Evolutionary conservation across 2,113 vertebrate species (phyloP).

Genomic region (Rhombomys opimus): DNA sequence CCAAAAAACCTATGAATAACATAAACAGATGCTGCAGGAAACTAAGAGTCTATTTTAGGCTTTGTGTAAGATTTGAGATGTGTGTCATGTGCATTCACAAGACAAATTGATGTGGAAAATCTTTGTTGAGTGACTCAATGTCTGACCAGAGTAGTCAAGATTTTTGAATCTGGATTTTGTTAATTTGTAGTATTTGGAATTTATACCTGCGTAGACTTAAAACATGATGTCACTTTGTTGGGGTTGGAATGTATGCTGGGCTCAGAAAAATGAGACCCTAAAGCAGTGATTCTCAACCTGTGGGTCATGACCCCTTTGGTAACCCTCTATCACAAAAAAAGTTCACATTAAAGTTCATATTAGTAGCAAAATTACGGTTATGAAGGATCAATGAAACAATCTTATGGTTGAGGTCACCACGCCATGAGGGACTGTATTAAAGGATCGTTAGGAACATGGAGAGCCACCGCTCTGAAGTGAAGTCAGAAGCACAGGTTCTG

Average conservation of each 20-base stretch:
- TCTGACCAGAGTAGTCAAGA: not conserved
- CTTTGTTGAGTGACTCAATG: not conserved
- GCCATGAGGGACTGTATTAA: not conserved
- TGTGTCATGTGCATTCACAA: not conserved
- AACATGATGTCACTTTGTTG: not conserved
- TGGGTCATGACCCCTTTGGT: not conserved
- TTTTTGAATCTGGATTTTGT: not conserved
- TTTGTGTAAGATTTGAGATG: not conserved
- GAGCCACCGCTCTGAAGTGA: not conserved
- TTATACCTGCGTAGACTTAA: not conserved
- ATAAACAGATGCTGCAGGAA: conserved; percentile 36
- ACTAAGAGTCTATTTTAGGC: conserved; percentile 5
- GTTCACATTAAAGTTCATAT: not conserved
- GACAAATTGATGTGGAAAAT: not conserved
- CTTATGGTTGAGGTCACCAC: not conserved
- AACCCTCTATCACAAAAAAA: not conserved
- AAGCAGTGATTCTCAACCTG: not conserved
- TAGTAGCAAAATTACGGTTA: not conserved
- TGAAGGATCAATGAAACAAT: not conserved
- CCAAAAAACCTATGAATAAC: not conserved
- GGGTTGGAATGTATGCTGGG: not conserved
- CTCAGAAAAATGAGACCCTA: not conserved
- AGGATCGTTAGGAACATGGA: not conserved
- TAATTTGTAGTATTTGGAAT: not conserved
- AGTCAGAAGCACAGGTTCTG: not conserved